These are phyloP conservation scores for Norana najaformis DNA, from an alignment of 2,888 invertebrate genomes.

Conservation along the genomic window DNA sequence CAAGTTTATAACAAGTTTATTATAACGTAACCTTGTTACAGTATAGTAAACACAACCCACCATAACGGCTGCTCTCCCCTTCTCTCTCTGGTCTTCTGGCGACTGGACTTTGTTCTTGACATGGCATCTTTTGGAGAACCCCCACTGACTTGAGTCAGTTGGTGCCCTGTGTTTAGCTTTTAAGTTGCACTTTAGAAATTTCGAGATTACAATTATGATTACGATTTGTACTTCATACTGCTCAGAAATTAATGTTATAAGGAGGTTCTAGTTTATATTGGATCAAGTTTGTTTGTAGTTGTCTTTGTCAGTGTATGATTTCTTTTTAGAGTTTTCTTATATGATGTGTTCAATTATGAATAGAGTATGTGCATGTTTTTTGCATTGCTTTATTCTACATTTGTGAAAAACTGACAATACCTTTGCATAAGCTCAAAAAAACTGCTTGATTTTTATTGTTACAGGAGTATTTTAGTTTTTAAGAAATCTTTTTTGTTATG, in stretches of 20 bases:
- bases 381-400: neutral
- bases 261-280: neutral
- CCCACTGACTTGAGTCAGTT: too few relatives aligned
- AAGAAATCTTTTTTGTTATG: neutral
- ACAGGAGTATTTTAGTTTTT: neutral
- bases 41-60: too few relatives aligned
- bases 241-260: neutral
- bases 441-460: neutral
- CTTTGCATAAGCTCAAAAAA: neutral
- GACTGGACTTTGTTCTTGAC: too few relatives aligned
- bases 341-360: neutral
- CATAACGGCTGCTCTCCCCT: too few relatives aligned
- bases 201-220: too few relatives aligned
- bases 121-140: too few relatives aligned
- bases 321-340: neutral
- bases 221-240: too few relatives aligned
- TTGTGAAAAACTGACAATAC: neutral
- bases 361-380: neutral
- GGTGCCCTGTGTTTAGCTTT: too few relatives aligned
- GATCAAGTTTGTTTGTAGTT: neutral
- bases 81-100: too few relatives aligned
- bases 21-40: too few relatives aligned
- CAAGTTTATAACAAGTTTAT: too few relatives aligned
- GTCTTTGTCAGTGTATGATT: neutral
- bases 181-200: too few relatives aligned